Evolutionary conservation across 2,113 vertebrate species (phyloP), one percentile per base, ranked within the genome.

Genomic region (Charina bottae): DNA sequence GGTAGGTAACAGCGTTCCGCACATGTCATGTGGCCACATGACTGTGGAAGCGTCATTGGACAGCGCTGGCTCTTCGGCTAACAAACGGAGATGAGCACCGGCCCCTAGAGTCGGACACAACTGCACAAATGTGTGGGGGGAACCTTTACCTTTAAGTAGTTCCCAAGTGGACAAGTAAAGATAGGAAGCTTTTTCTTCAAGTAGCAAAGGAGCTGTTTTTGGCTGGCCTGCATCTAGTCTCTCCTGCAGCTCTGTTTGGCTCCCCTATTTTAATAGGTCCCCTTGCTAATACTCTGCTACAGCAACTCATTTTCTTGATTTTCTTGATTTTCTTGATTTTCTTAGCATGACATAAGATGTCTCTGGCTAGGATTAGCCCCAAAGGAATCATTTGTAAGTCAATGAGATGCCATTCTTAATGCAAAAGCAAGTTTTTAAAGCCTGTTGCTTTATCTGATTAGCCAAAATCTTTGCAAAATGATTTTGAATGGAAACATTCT

Each of bases 141-240:
- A n/a, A n/a, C n/a, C n/a, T n/a, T n/a, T n/a, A n/a, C n/a, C n/a
- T n/a, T n/a, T n/a, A n/a, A 72, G 92, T 93, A 88, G 46, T 85
- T 24, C 56, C 56, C 83, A 33, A 46, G 55, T 58, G 89, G 88
- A 59, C 42, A 91, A 90, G 37, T 59, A 60, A 93, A 93, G 90
- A 49, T 49, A 85, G 28, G 62, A 92, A 85, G 89, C 85, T 91
- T 91, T 92, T 64, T 92, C 91, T 90, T 89, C 89, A 90, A 91
- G 92, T 95, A 93, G 96, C 95, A 93, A 78, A 93, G 92, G 92
- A 94, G 91, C 94, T 94, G 92, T 89, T 83, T 93, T 88, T 91
- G 91, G 92, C 93, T 93, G 93, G 91, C 91, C 93, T 10, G 0
- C 28, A 21, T 83, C n/a, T 0, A 1, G 54, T 68, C 89, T 88